Evolutionary conservation across 2,797 vertebrate species (phyloP), one percentile per base, ranked within the genome.

Genomic region (Xenops minutus): DNA sequence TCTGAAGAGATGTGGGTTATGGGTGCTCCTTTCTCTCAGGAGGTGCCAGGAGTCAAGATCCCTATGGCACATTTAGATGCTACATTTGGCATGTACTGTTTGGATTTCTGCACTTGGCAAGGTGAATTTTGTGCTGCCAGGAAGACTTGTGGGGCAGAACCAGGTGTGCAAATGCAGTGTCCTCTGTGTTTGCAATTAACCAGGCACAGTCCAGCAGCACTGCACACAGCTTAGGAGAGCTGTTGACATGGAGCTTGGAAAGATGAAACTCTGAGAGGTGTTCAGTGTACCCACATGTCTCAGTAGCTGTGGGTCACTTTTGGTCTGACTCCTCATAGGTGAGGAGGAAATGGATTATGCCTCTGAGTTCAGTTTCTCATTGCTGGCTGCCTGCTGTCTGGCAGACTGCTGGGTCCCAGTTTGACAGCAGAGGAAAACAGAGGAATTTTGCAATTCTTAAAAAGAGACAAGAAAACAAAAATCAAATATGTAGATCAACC

Each of bases 351-450:
- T 14, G 19, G 21, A n/a, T 14, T 30, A 36, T 69, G 36, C 32
- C 58, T 27, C 34, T 61, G 64, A 11, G 32, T 29, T 52, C n/a
- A 46, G 16, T 27, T 72, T 78, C 46, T 52, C 5, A 1, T 89
- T 91, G 95, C 55, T 97, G 92, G 64, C 92, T 67, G 69, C 91
- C 69, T 26, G 90, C 82, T 89, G 52, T 36, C 32, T 96, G 95
- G 76, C 97, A 98, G 69, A 94, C 77, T 96, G 52, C 49, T 81
- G 81, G 97, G 96, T 48, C 96, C 97, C 95, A 97, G 97, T 94
- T 75, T 98, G 92, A 97, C 56, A 32, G 97, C 97, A 98, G 96
- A 85, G 54, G 46, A 88, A 43, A 69, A 61, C 12, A 80, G 36
- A 93, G 27, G 44, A 48, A 34, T 85, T 37, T 10, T 49, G 32